Evolutionary conservation across 2,888 invertebrate species (phyloP).

Genomic region (Lochmaea capreae): DNA sequence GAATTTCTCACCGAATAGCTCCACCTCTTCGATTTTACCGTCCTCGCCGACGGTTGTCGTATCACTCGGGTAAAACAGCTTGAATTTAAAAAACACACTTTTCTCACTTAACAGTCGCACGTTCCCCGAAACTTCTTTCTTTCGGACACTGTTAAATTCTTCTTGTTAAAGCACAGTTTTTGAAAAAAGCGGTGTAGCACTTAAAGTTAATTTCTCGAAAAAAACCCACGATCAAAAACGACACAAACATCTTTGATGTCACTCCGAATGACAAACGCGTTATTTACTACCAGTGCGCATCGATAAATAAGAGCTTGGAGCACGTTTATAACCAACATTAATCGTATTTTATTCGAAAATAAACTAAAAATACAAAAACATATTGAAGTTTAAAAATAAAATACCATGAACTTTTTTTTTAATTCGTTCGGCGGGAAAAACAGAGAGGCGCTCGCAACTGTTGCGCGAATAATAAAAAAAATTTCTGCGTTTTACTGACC

Average conservation of each 20-base stretch:
- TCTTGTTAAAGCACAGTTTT: conserved; percentile 30
- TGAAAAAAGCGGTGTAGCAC: conserved; percentile 1
- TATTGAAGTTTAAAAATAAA: conserved; percentile 29
- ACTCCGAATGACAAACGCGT: conserved; percentile 24
- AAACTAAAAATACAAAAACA: conserved; percentile 33
- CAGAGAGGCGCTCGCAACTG: conserved; percentile 9
- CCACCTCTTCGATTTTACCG: conserved; percentile 55
- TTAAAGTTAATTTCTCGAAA: neutral
- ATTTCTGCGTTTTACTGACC: conserved; percentile 40
- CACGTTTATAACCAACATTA: conserved; percentile 35
- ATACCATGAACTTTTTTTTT: conserved; percentile 9
- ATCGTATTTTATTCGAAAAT: conserved; percentile 30
- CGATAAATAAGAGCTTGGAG: conserved; percentile 37
- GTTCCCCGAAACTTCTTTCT: neutral
- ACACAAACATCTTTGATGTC: conserved; percentile 26
- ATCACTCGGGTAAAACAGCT: conserved; percentile 62
- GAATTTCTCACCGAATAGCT: conserved; percentile 58
- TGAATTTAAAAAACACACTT: conserved; percentile 34
- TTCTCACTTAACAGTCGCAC: neutral
- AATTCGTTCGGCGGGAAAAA: conserved; percentile 14
- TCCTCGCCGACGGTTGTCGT: conserved; percentile 57
- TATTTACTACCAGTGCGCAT: conserved; percentile 28
- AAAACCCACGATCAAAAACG: conserved; percentile 7
- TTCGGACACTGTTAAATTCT: neutral
- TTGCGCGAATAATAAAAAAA: conserved; percentile 23